Evolutionary conservation across 1,140 invertebrate species (phyloP), one percentile per base, ranked within the genome.

Genomic region (Drosophila erecta): DNA sequence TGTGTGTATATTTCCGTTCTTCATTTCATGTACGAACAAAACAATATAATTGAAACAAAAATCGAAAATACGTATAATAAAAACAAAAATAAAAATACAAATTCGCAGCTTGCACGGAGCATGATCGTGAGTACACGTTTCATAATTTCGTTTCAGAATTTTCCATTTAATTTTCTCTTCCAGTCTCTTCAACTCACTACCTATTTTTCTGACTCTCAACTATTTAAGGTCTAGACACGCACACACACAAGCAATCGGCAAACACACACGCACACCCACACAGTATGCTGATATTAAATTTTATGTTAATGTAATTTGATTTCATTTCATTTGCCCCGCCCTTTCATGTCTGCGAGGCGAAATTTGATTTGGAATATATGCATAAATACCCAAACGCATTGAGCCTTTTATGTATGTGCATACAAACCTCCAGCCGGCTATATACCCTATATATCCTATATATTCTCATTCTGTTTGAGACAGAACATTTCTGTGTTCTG

Each of bases 31-130:
- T 80, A 59, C 84, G 56, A 70, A 93, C 93, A 71, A 78, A 38
- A 38, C 11, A 53, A 59, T 65, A 61, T 51, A 58, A 72, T 44
- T 67, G 64, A 67, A 58, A 73, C 62, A 53, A 70, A 65, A 80
- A 81, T 67, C 70, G 57, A 74, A 57, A 56, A 59, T 60, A 67
- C 54, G 53, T 67, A 58, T 61, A 38, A 38, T 51, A 62, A 61
- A 47, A 76, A 46, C 56, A 60, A 61, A 61, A 66, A 65, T 40
- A 66, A 50, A 62, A 60, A 61, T 58, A 66, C 62, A 75, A 89
- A 89, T 70, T 92, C 78, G 93, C 94, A 96, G 95, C 95, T 96
- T 95, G 95, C 95, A 95, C 94, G 95, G 95, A 95, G 95, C 95
- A 95, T 96, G 95, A 95, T 95, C 94, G 95, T 96, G 94, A 96